phyloP scores from a whole-genome alignment of 64 coral and sea anemone genomes.

The Montipora capricornis region DNA sequence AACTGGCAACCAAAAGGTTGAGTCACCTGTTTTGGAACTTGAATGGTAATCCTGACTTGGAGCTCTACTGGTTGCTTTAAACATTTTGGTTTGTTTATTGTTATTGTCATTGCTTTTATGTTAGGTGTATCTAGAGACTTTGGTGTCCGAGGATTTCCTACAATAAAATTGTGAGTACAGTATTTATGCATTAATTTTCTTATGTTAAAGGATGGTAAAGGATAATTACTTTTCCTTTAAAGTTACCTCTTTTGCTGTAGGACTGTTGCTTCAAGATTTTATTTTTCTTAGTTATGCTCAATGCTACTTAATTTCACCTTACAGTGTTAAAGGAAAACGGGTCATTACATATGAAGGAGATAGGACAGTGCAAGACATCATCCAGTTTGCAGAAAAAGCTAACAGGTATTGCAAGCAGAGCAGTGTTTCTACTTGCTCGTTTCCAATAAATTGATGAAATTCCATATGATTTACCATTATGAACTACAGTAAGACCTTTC shows the following conservation, averaged over 20 bases:
- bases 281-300: not conserved
- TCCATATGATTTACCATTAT: too few species aligned
- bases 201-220: too few species aligned
- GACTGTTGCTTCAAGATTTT: too few species aligned
- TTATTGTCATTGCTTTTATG: not conserved
- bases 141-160: constrained; percentile 91
- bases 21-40: too few species aligned
- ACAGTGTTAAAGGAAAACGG: constrained; percentile 82
- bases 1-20: too few species aligned
- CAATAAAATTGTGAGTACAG: constrained; percentile 95
- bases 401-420: constrained; percentile 43
- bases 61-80: too few species aligned
- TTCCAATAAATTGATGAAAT: not conserved
- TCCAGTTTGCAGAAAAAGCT: constrained; percentile 84
- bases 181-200: not conserved
- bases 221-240: too few species aligned
- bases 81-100: not conserved
- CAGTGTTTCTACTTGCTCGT: not conserved
- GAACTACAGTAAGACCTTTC: too few species aligned
- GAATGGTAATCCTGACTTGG: too few species aligned
- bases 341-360: constrained; percentile 88
- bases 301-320: not conserved
- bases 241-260: too few species aligned
- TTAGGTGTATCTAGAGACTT: constrained; percentile 83
- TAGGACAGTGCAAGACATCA: constrained; percentile 78